Percentiles rank a stretch among this genome's conserved stretches.
Conservation (phyloP, 1,140 invertebrate genomes). For the Neoseiulus cucumeris region DNA sequence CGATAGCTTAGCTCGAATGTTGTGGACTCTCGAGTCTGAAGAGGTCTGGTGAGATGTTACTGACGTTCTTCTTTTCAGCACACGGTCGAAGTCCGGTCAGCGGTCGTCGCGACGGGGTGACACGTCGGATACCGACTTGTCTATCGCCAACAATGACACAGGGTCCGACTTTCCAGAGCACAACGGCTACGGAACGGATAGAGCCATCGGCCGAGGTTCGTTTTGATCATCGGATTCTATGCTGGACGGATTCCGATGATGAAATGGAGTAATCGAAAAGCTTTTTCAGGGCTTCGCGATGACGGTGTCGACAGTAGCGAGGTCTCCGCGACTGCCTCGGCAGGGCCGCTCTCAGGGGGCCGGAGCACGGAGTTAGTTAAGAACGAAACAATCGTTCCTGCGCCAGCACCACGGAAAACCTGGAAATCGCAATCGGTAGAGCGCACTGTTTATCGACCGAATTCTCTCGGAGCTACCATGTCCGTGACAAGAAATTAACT, state of each 20-base stretch:
- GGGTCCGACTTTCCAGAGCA: neutral
- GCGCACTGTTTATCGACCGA: neutral
- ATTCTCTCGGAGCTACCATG: neutral
- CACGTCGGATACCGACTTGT: neutral
- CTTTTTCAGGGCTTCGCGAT: neutral
- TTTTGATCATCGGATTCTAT: neutral
- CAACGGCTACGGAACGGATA: neutral
- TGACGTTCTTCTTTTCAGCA: too few relatives aligned
- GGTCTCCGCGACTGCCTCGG: conserved; percentile 1
- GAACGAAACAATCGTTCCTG: neutral
- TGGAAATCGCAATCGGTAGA: conserved; percentile 4
- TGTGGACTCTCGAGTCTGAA: too few relatives aligned
- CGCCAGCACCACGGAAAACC: neutral
- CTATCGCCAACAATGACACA: neutral
- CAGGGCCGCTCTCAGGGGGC: neutral
- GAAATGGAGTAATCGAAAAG: neutral
- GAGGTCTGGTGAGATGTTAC: too few relatives aligned
- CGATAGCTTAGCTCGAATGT: neutral
- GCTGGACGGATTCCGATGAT: neutral
- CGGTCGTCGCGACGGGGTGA: neutral
- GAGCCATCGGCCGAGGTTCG: neutral
- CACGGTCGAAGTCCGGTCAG: too few relatives aligned
- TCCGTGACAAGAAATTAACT: too few relatives aligned
- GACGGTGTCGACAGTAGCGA: conserved; percentile 3
- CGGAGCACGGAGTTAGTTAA: neutral